Evolutionary conservation across 2,888 invertebrate species (phyloP), one percentile per base, ranked within the genome.

Genomic region (Drosophila basisetae): DNA sequence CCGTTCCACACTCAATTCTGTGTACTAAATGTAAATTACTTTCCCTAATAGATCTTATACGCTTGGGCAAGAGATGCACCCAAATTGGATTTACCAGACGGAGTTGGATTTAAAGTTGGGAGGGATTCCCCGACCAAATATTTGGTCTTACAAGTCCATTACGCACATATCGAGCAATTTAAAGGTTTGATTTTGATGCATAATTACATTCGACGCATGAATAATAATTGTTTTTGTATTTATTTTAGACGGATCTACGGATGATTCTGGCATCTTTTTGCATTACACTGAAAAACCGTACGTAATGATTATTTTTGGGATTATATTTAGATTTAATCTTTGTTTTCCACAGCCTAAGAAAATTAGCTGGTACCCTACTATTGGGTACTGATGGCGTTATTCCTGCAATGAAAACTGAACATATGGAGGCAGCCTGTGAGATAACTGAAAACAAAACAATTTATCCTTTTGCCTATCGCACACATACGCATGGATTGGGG

Each of bases 11-110:
- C 43, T 39, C 33, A 33, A 50, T 30, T 11, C 31, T 1, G 16
- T 16, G 4, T 28, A 47, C 13, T 25, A 25, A 37, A 37, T 18
- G 4, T 28, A 25, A 18, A 22, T 13, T 31, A 43, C 6, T 30
- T 13, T 49, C 16, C 22, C 22, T 9, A 31, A 25, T 30, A 97
- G 96, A 96, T 98, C 62, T 95, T 99, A 13, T 99, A 98, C 93
- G 98, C 98, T 0, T 99, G 98, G 98, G 99, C 98, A 2, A 95
- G 97, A 82, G 97, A 98, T 92, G 98, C 99, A 0, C 98, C 98
- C 0, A 95, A 95, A 63, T 94, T 99, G 6, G 94, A 95, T 53
- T 93, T 99, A 59, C 99, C 99, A 0, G 94, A 96, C 59, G 97
- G 96, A 73, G 98, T 99, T 11, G 99, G 98, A 2, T 99, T 99